These are phyloP conservation scores for Brachyhypopomus occidentalis DNA, from an alignment of 2,113 vertebrate genomes.

Conservation along the genomic window DNA sequence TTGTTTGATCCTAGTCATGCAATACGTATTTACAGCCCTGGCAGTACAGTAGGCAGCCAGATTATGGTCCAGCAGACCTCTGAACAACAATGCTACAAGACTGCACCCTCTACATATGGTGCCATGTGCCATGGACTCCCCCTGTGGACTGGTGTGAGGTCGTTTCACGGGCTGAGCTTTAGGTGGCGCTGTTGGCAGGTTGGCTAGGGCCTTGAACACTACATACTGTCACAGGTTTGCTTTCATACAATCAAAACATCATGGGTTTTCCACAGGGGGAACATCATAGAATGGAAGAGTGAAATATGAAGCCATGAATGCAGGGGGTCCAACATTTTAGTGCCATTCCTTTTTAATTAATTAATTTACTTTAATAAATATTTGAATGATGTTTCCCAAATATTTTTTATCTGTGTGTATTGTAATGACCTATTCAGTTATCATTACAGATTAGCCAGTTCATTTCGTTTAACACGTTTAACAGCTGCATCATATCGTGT, in stretches of 20 bases:
- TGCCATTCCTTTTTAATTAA: neutral
- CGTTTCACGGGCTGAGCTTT: neutral
- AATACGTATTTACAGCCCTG: slow-evolving; percentile 26
- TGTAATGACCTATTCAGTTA: neutral
- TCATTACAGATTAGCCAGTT: neutral
- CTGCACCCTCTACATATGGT: neutral
- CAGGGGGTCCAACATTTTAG: neutral
- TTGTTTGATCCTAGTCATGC: neutral
- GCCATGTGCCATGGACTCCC: neutral
- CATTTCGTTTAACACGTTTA: neutral
- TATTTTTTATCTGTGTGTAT: neutral
- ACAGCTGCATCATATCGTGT: neutral
- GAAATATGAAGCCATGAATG: neutral
- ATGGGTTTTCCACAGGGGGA: too few relatives aligned
- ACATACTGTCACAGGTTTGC: neutral
- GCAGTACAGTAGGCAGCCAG: slow-evolving; percentile 8
- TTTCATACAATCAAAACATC: neutral
- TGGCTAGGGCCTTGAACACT: slow-evolving; percentile 1
- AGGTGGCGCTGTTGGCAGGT: neutral
- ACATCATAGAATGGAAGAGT: neutral
- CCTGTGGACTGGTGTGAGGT: neutral
- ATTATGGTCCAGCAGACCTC: slow-evolving; percentile 5
- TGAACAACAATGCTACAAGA: neutral
- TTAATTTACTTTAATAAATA: slow-evolving; percentile 1
- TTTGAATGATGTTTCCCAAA: slow-evolving; percentile 17